Conservation (phyloP, 2,113 vertebrate genomes). For the Eurypyga helias region DNA sequence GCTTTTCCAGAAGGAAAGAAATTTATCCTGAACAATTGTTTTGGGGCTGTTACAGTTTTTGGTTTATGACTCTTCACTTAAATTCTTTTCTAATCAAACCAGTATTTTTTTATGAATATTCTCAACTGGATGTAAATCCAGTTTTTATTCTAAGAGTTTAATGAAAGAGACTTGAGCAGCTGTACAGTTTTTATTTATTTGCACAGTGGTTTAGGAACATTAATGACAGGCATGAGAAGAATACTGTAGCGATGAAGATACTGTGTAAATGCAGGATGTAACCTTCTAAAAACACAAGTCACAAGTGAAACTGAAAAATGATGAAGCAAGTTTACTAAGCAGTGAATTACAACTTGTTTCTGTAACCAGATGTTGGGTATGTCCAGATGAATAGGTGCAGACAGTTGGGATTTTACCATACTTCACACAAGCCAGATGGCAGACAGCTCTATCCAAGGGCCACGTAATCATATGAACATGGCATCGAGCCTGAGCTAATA, state of each 20-base stretch:
- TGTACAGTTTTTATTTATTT: background rate
- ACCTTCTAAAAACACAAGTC: background rate
- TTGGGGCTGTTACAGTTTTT: background rate
- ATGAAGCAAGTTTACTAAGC: background rate
- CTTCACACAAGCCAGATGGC: background rate
- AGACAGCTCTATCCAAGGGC: background rate
- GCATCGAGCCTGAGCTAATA: background rate
- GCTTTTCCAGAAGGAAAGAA: background rate
- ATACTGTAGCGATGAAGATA: background rate
- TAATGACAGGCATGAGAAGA: background rate
- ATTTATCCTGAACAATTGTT: background rate
- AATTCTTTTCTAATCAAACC: background rate
- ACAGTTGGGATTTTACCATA: background rate
- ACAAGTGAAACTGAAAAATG: background rate
- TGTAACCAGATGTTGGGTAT: background rate
- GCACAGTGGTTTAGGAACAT: background rate
- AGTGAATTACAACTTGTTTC: conserved; percentile 9
- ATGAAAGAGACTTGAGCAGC: background rate
- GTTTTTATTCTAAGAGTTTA: background rate
- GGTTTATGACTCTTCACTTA: background rate
- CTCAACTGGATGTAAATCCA: background rate
- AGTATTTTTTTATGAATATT: background rate
- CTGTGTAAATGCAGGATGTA: background rate
- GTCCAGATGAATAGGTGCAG: background rate
- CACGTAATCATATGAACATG: background rate